Percentiles rank a stretch among this genome's conserved stretches.
Conservation (phyloP, 2,888 invertebrate species). For the Latrodectus elegans region DNA sequence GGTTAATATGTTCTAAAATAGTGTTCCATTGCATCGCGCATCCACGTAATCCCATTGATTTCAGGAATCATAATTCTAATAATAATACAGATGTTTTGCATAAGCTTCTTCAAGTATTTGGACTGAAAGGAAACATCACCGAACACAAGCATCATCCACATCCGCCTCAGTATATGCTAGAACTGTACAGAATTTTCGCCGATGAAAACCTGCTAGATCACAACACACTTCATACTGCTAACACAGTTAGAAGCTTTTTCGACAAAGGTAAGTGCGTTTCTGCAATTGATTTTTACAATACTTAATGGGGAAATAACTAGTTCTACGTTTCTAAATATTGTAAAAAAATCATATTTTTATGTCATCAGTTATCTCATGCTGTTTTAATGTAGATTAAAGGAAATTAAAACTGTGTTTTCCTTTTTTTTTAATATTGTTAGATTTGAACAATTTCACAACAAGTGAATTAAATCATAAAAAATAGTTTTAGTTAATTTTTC, state of each 20-base stretch:
- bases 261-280: constrained; percentile 73
- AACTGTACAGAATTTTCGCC: constrained; percentile 77
- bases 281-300: no score
- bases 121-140: constrained; percentile 55
- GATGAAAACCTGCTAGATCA: constrained; percentile 71
- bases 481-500: no score
- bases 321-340: no score
- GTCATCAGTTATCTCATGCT: no score
- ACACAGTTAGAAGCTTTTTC: constrained; percentile 78
- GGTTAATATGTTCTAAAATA: not conserved
- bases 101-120: constrained; percentile 67
- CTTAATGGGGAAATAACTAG: no score
- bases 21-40: not conserved
- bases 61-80: not conserved
- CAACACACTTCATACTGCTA: constrained; percentile 78
- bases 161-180: constrained; percentile 79
- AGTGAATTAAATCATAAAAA: no score
- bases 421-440: no score
- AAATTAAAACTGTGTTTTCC: no score
- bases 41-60: not conserved
- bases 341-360: no score
- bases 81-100: constrained; percentile 47
- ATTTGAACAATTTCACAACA: no score
- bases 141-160: constrained; percentile 63
- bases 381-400: no score